A percentile compares a stretch with the other conserved stretches of the same genome.
phyloP scores from a whole-genome alignment of 2,888 invertebrate genomes.

The Brenthis hecate region DNA sequence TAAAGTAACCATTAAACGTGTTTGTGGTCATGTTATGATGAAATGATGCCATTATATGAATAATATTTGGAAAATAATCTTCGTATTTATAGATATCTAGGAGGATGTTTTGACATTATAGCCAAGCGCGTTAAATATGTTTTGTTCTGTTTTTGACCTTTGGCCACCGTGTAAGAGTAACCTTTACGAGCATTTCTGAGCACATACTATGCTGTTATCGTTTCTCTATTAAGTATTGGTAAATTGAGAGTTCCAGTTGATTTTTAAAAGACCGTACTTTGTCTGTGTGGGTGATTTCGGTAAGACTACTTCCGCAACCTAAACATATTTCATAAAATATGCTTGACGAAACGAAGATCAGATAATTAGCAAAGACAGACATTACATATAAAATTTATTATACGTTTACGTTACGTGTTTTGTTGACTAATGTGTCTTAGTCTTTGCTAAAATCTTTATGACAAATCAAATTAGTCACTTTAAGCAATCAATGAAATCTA shows the following conservation, averaged over 20 bases:
- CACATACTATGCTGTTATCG: slow-evolving; percentile 30
- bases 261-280: neutral
- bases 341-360: too few relatives aligned
- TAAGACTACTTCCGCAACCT: too few relatives aligned
- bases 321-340: too few relatives aligned
- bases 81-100: slow-evolving; percentile 8
- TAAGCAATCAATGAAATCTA: too few relatives aligned
- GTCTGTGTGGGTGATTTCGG: neutral
- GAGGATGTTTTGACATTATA: slow-evolving; percentile 28
- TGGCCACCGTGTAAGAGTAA: slow-evolving; percentile 38
- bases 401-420: too few relatives aligned
- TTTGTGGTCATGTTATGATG: slow-evolving; percentile 32
- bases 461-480: too few relatives aligned
- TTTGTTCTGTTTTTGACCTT: slow-evolving; percentile 35
- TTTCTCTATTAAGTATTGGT: slow-evolving; percentile 19
- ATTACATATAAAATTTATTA: too few relatives aligned
- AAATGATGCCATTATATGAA: slow-evolving; percentile 27
- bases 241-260: slow-evolving; percentile 1
- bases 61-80: neutral
- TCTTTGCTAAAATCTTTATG: too few relatives aligned
- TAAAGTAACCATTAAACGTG: slow-evolving; percentile 11
- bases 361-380: too few relatives aligned
- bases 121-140: slow-evolving; percentile 26
- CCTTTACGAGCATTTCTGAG: slow-evolving; percentile 35
- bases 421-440: too few relatives aligned